phyloP scores from a whole-genome alignment of 2,113 vertebrate genomes.

The Pachyramphus minor region DNA sequence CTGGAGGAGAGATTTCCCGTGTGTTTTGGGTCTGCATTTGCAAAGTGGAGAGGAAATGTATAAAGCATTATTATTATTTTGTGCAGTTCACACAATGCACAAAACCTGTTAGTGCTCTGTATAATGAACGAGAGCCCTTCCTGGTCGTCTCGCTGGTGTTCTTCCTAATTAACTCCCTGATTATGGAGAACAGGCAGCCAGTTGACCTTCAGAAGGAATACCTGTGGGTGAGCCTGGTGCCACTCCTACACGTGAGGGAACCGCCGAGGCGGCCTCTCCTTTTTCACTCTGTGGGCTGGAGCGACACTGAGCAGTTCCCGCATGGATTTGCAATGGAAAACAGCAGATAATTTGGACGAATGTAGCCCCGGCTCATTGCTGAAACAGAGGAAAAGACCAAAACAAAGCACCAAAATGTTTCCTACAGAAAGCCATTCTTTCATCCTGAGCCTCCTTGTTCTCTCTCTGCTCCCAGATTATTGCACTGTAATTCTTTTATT shows the following conservation, averaged over 20 bases:
- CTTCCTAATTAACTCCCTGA: not conserved
- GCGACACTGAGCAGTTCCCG: not conserved
- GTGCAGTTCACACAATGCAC: not conserved
- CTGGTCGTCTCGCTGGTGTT: not conserved
- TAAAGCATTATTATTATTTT: too few relatives aligned
- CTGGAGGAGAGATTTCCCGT: not conserved
- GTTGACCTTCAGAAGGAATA: not conserved
- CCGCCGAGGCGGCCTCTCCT: rapidly evolving
- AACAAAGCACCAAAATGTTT: not conserved
- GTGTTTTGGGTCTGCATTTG: not conserved
- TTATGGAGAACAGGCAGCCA: not conserved
- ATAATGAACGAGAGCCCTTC: not conserved
- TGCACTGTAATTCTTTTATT: not conserved
- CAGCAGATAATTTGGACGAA: not conserved
- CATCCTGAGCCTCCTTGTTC: not conserved
- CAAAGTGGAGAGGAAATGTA: not conserved
- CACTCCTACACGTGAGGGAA: rapidly evolving
- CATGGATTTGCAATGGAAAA: not conserved
- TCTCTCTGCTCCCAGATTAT: not conserved
- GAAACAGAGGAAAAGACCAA: not conserved
- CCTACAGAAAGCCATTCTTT: not conserved
- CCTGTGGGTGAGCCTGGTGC: not conserved
- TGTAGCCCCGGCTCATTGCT: not conserved
- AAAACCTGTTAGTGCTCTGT: not conserved
- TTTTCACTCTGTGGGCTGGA: rapidly evolving